Conservation (phyloP, 1,140 invertebrate genomes). For the Atta colombica region DNA sequence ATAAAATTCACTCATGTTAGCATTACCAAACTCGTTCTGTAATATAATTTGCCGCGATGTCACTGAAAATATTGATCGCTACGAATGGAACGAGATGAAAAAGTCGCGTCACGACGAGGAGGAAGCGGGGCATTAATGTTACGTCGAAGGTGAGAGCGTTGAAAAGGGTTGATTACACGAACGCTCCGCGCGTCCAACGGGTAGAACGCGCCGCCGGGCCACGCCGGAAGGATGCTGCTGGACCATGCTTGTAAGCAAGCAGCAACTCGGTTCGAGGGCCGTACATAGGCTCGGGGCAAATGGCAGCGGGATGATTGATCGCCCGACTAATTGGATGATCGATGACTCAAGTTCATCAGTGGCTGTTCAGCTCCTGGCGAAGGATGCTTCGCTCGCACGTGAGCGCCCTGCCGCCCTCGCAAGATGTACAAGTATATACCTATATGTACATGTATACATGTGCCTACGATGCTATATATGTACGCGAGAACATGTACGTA, state of each 20-base stretch:
- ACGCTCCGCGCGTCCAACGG: constrained; percentile 83
- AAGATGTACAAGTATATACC: constrained; percentile 24
- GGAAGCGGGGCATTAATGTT: constrained; percentile 63
- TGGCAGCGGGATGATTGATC: constrained; percentile 85
- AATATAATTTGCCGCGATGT: constrained; percentile 42
- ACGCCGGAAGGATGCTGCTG: constrained; percentile 81
- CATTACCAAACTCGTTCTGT: neutral
- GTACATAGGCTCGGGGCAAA: constrained; percentile 78
- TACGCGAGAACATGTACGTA: neutral
- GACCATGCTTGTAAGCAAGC: constrained; percentile 79
- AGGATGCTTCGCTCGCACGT: constrained; percentile 75
- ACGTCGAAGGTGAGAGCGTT: constrained; percentile 84
- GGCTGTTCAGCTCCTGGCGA: constrained; percentile 74
- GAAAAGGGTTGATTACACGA: constrained; percentile 87
- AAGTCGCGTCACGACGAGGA: constrained; percentile 60
- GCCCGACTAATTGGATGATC: constrained; percentile 86
- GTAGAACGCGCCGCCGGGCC: constrained; percentile 78
- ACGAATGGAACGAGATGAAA: constrained; percentile 62
- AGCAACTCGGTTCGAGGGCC: constrained; percentile 68
- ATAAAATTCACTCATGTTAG: neutral
- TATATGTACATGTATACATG: neutral
- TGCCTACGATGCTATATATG: neutral
- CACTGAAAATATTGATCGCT: constrained; percentile 69
- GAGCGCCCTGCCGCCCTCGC: constrained; percentile 43
- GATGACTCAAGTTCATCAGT: constrained; percentile 85